Evolutionary conservation across 2,113 vertebrate genomes (phyloP).

Genomic region (Cyanocitta stelleri): DNA sequence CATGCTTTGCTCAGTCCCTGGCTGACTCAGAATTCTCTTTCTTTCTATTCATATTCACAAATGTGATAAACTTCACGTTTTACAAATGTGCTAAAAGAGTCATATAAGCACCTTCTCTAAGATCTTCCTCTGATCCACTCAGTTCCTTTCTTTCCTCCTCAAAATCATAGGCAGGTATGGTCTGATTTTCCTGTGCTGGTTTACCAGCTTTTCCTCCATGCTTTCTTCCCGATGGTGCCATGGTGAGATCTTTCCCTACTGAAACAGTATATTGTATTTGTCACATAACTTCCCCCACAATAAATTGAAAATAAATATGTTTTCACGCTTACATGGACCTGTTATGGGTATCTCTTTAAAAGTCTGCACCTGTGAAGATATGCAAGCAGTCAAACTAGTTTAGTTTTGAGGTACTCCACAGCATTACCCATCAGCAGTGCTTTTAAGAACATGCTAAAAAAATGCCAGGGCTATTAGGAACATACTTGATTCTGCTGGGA

Average conservation of each 20-base stretch:
- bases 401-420: neutral
- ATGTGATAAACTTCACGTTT: neutral
- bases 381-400: neutral
- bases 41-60: neutral
- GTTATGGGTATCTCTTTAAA: neutral
- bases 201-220: conserved; percentile 57
- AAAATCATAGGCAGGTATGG: conserved; percentile 36
- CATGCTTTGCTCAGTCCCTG: neutral
- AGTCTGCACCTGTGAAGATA: neutral
- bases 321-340: neutral
- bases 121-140: conserved; percentile 69
- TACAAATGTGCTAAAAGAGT: neutral
- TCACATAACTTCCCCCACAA: neutral
- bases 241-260: conserved; percentile 11
- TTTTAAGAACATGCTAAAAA: neutral
- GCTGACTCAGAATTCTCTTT: neutral
- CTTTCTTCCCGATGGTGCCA: conserved; percentile 69
- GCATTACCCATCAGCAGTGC: neutral
- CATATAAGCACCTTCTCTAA: conserved; percentile 54
- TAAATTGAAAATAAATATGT: neutral
- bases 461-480: neutral
- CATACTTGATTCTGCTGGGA: neutral
- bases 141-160: conserved; percentile 53
- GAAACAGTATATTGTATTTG: neutral
- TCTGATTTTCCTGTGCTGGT: conserved; percentile 40